A percentile compares a stretch with the other conserved stretches of the same genome.
phyloP scores from a whole-genome alignment of 37 sponge, comb jelly and placozoan genomes.

The Halichondria panicea region DNA sequence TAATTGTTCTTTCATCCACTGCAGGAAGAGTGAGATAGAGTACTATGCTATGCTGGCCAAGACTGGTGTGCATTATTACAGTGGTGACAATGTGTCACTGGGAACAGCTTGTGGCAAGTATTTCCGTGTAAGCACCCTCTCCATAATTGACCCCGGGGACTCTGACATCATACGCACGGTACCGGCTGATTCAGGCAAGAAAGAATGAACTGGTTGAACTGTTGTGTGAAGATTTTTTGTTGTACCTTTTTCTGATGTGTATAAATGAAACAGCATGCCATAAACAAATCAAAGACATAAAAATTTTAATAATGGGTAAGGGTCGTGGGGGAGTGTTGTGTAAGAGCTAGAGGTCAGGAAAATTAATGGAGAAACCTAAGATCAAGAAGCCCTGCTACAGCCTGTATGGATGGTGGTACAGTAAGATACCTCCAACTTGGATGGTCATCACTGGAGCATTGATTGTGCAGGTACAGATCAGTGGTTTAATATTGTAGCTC shows the following conservation, averaged over 20 bases:
- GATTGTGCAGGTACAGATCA: constrained; percentile 59
- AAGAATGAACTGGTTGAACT: no score
- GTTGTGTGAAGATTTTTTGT: no score
- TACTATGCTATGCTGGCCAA: constrained; percentile 99
- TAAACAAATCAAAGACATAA: no score
- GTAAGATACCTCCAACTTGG: constrained; percentile 49
- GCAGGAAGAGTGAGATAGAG: constrained; percentile 97
- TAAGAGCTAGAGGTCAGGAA: no score
- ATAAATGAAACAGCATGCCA: no score
- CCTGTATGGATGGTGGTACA: constrained; percentile 40
- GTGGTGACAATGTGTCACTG: constrained; percentile 95
- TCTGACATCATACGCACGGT: constrained; percentile 97
- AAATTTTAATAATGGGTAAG: no score
- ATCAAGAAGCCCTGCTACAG: neutral
- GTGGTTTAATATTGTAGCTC: no score
- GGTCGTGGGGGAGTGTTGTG: no score
- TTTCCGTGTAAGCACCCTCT: constrained; percentile 90
- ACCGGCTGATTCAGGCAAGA: constrained; percentile 71
- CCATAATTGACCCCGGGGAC: constrained; percentile 98
- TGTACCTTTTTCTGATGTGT: no score
- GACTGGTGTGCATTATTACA: constrained; percentile 98
- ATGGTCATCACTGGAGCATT: constrained; percentile 43
- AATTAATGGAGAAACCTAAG: no score
- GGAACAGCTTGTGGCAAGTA: constrained; percentile 99
- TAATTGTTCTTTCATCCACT: no score